A percentile compares a stretch with the other conserved stretches of the same genome.
Conservation (phyloP, 2,113 vertebrate species). For the Tichodroma muraria region DNA sequence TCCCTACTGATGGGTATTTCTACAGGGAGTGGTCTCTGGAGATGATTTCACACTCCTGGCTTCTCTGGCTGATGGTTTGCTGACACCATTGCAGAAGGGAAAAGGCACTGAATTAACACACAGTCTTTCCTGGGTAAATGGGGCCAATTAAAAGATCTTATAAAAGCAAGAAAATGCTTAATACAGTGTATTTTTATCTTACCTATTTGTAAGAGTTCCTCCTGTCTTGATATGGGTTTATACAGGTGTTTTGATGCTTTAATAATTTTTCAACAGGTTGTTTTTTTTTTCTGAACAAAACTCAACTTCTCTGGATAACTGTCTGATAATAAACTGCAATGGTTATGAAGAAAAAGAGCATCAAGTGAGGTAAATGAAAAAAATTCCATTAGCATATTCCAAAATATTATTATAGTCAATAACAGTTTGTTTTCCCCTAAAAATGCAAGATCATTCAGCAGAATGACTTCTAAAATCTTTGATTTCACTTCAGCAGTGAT, state of each 20-base stretch:
- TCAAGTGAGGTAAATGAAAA: neutral
- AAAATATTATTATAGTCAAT: neutral
- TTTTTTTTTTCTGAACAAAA: neutral
- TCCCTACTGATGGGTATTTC: neutral
- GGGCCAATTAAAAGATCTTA: neutral
- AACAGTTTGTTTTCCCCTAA: neutral
- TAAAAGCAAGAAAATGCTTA: neutral
- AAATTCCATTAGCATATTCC: neutral
- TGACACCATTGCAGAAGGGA: neutral
- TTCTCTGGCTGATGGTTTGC: neutral
- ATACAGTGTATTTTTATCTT: neutral
- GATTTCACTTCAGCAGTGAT: slow-evolving; percentile 8
- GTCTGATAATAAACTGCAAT: neutral
- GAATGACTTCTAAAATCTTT: slow-evolving; percentile 29
- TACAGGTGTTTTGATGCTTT: neutral
- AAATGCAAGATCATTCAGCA: neutral
- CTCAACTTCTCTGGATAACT: neutral
- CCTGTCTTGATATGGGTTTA: neutral
- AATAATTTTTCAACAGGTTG: neutral
- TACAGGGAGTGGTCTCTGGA: neutral
- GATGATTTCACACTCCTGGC: neutral
- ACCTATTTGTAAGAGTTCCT: neutral
- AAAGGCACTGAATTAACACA: neutral
- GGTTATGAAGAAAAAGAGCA: neutral
- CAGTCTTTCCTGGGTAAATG: neutral